Percentiles rank a stretch among this genome's conserved stretches.
Evolutionary conservation across 2,797 vertebrate species (phyloP).

Genomic region (Cirrhinus molitorella): DNA sequence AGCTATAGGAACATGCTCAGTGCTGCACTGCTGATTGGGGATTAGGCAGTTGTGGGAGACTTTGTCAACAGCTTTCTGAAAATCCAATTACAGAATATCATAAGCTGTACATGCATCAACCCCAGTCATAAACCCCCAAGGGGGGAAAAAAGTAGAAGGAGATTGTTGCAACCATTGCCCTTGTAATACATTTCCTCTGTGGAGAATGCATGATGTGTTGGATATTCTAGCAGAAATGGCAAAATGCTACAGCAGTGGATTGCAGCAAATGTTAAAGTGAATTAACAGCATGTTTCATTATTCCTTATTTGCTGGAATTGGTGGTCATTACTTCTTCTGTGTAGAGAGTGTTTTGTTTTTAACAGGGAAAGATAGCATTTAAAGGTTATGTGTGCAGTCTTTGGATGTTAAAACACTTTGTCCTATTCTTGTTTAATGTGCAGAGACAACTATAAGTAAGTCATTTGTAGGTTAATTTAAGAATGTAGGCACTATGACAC

Average conservation of each 20-base stretch:
- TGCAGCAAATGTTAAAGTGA: background rate
- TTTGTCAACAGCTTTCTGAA: slow-evolving; percentile 84
- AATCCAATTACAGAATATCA: slow-evolving; percentile 87
- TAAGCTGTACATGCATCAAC: slow-evolving; percentile 83
- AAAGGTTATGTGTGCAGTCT: background rate
- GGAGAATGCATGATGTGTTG: slow-evolving; percentile 34
- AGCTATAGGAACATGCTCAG: slow-evolving; percentile 69
- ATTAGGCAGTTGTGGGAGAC: slow-evolving; percentile 83
- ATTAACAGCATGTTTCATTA: slow-evolving; percentile 11
- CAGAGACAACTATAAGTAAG: background rate
- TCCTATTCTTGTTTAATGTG: background rate
- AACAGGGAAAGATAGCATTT: background rate
- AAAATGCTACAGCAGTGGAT: background rate
- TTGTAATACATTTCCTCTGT: slow-evolving; percentile 45
- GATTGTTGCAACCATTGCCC: slow-evolving; percentile 56
- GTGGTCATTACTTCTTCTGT: background rate
- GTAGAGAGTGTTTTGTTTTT: background rate
- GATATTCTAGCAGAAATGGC: slow-evolving; percentile 2
- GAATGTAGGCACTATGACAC: background rate
- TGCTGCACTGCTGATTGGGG: slow-evolving; percentile 79
- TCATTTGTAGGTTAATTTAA: background rate
- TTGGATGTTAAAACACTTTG: slow-evolving; percentile 1
- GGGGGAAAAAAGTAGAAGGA: slow-evolving; percentile 51
- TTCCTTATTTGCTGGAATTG: background rate
- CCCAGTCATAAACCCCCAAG: slow-evolving; percentile 71